Evolutionary conservation across 2,888 invertebrate genomes (phyloP).

Genomic region (Drosophila putrida): DNA sequence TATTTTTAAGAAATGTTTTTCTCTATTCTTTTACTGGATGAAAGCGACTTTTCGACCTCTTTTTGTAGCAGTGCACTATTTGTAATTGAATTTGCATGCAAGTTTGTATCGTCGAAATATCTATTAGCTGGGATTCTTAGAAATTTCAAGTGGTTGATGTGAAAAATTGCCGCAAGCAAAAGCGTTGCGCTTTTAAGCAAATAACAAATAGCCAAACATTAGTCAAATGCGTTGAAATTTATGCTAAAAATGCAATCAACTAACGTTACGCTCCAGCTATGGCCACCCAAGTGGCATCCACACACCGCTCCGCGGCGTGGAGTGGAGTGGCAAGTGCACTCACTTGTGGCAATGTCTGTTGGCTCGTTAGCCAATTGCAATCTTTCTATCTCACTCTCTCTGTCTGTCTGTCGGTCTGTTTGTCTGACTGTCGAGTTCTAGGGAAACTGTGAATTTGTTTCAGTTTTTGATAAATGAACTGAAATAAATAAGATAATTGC

Average conservation of each 20-base stretch:
- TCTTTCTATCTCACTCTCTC: not conserved
- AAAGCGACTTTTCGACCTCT: no score
- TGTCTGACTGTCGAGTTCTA: constrained; percentile 16
- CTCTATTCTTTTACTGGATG: no score
- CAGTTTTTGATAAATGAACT: constrained; percentile 71
- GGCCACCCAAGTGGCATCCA: constrained; percentile 68
- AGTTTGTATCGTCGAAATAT: constrained; percentile 47
- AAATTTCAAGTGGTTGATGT: constrained; percentile 43
- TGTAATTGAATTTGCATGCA: constrained; percentile 55
- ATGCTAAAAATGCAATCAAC: constrained; percentile 79
- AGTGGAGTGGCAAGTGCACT: constrained; percentile 37
- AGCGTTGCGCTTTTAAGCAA: constrained; percentile 40
- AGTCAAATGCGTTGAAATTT: constrained; percentile 80
- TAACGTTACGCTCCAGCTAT: constrained; percentile 70
- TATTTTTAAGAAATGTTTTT: no score
- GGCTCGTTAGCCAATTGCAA: constrained; percentile 28
- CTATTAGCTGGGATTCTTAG: constrained; percentile 52
- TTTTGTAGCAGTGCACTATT: not conserved
- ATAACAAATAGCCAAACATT: constrained; percentile 74
- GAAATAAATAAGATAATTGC: constrained; percentile 77
- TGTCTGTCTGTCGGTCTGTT: not conserved
- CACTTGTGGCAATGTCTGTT: constrained; percentile 57
- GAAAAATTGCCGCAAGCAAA: constrained; percentile 56
- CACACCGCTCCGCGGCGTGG: no score
- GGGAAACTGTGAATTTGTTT: constrained; percentile 73